Conservation (phyloP, 2,113 vertebrate genomes). For the Coturnix japonica region DNA sequence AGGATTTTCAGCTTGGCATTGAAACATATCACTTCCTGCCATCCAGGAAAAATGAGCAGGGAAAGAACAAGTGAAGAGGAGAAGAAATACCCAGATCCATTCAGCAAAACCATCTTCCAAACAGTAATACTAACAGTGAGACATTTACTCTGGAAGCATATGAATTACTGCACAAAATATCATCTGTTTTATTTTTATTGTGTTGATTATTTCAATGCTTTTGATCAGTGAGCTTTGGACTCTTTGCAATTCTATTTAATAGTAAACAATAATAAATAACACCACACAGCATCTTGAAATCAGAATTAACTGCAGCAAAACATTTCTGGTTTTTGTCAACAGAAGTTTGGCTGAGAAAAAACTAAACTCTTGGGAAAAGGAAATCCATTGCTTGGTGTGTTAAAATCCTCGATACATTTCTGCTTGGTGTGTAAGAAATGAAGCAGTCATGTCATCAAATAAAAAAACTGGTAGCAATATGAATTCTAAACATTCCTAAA, state of each 20-base stretch:
- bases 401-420: conserved; percentile 7
- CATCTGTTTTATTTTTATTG: conserved; percentile 34
- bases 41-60: neutral
- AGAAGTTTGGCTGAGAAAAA: conserved; percentile 10
- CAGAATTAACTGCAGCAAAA: conserved; percentile 40
- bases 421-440: neutral
- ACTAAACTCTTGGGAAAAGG: neutral
- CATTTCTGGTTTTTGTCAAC: neutral
- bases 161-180: conserved; percentile 11
- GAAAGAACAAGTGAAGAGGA: neutral
- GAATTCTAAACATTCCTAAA: conserved; percentile 36
- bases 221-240: neutral
- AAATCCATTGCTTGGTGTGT: neutral
- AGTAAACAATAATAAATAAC: conserved; percentile 49
- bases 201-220: conserved; percentile 8
- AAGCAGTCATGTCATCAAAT: neutral
- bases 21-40: conserved; percentile 86
- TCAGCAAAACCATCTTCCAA: neutral
- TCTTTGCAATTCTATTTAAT: conserved; percentile 37
- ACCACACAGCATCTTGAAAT: conserved; percentile 39
- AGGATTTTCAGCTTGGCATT: conserved; percentile 90
- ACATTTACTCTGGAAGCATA: neutral
- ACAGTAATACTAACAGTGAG: neutral
- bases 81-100: neutral
- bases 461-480: neutral